Percentiles rank a stretch among this genome's conserved stretches.
Conservation (phyloP, 2,797 vertebrate species). For the Rhabdomys pumilio region DNA sequence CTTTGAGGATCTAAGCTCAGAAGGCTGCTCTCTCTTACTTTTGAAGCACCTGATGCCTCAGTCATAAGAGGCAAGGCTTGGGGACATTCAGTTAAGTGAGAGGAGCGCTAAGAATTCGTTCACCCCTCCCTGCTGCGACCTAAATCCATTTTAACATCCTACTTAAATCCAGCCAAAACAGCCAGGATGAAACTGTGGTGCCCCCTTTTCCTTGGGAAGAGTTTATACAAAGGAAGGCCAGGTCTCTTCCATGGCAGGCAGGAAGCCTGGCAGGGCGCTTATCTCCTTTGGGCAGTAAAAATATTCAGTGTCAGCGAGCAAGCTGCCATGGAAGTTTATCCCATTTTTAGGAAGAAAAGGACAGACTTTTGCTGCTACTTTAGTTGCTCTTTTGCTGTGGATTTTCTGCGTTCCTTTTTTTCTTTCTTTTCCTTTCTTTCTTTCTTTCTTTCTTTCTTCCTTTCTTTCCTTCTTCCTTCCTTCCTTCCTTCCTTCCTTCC, state of each 20-base stretch:
- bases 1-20: conserved; percentile 28
- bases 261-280: conserved; percentile 55
- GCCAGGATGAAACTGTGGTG: neutral
- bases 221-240: conserved; percentile 39
- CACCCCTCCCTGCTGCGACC: conserved; percentile 44
- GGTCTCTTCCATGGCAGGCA: neutral
- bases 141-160: conserved; percentile 51
- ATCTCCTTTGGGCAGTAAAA: conserved; percentile 73
- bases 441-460: too few species aligned
- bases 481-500: too few species aligned
- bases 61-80: neutral
- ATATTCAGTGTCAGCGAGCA: conserved; percentile 40
- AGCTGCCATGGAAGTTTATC: conserved; percentile 57
- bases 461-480: too few species aligned
- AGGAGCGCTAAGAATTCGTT: conserved; percentile 17
- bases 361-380: conserved; percentile 54
- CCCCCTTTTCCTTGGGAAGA: conserved; percentile 40
- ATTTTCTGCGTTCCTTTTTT: neutral
- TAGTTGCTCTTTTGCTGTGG: conserved; percentile 50
- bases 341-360: conserved; percentile 49
- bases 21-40: neutral
- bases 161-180: conserved; percentile 45
- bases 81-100: neutral
- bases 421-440: too few species aligned
- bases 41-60: neutral